Base-by-base conservation (phyloP, 2,797 vertebrate genomes). In the Gallinago solitaria region DNA sequence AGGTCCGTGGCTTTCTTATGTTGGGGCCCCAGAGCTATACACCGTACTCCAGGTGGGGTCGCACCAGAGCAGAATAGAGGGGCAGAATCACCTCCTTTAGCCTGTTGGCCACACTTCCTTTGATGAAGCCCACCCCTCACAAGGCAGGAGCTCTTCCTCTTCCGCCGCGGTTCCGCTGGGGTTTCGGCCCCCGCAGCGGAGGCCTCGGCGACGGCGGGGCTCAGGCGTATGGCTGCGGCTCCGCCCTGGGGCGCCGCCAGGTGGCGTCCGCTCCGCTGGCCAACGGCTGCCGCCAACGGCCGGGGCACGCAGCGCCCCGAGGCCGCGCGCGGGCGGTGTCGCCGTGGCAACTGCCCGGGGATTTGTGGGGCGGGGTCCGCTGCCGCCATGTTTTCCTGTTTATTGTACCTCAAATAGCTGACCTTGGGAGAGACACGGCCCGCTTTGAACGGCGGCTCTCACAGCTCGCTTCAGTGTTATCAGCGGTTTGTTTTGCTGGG, bases 401-500 rank as follows among this genome's bases (percentile, higher is more conserved):
- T 74, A 13, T 77, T 35, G 91, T 93, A n/a, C 92, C 57, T 59
- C 78, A 69, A 92, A 91, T 91, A 93, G 91, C 89, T 92, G 93
- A 94, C 92, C 95, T 94, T 97, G 95, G 89, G 92, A 76, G 53
- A 57, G 92, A 1, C 30, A 7, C 71, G 5, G 90, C 53, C 63
- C 2, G 63, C 84, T 30, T 2, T 10, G 15, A 35, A 19, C 88
- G 6, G 45, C n/a, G 50, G 82, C 84, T 64, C 81, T 27, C 53
- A 15, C 70, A 51, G 83, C 73, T 65, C 25, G 87, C 51, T 71
- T 27, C 69, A 12, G 2, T 37, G 74, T 89, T 96, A 97, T 95
- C 95, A 14, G 76, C 43, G 19, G 74, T 76, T 95, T 95, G 89
- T 88, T 97, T 93, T 54, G 91, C 92, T 81, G 95, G 82, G 74